Evolutionary conservation across 2,797 vertebrate genomes (phyloP), one percentile per base, ranked within the genome.

Genomic region (Meda fulgida): DNA sequence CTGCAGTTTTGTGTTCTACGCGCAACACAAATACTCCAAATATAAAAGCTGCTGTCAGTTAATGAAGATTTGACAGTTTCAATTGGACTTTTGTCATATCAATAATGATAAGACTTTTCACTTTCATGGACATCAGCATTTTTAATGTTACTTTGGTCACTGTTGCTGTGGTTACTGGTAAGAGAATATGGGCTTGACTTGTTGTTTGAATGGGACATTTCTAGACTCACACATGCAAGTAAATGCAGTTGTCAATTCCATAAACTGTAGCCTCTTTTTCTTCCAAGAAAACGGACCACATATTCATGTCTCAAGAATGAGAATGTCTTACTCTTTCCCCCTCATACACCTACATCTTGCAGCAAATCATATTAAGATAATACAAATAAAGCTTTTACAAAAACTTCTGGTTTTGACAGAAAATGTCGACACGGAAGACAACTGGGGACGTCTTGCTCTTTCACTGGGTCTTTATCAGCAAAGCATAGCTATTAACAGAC

Each of bases 401-500:
- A 53, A 53, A 58, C 11, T 38, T 76, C 19, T 21, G 16, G 6
- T 16, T 38, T 77, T 0, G 23, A 77, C 4, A 16, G 21, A 38
- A 58, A 36, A 73, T 77, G 9, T 55, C 5, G 21, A 71, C 14
- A 36, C n/a, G 0, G 77, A 26, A 29, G 29, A 72, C 18, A 40
- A 77, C n/a, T 5, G 21, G 7, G 34, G 6, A 16, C 2, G 4
- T 40, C 14, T 38, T 76, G 11, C 1, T 1, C n/a, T 38, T 60
- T 78, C 8, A 40, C 75, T 8, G 4, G n/a, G 36, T 29, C 38
- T 26, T 78, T 43, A 63, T 63, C 34, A 70, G 21, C 80, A 46
- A 71, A 43, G 14, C 5, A 21, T 53, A 58, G 48, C 58, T 34
- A 46, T 83, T 78, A 86, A 84, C 71, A 80, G 58, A 40, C 38